phyloP scores from a whole-genome alignment of 2,888 invertebrate genomes.

The Drosophila antonietae region DNA sequence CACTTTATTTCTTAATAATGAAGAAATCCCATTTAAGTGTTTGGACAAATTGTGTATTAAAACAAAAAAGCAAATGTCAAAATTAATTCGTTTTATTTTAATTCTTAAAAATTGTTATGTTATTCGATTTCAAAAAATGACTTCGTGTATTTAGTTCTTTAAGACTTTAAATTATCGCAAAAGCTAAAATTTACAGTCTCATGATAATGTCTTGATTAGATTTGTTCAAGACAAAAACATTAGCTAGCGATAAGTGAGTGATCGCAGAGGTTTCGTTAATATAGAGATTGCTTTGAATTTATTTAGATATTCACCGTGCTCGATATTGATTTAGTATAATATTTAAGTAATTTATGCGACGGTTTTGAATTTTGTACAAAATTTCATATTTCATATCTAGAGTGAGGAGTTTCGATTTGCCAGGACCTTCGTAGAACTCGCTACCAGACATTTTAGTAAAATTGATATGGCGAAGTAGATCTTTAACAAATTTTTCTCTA shows the following conservation, averaged over 20 bases:
- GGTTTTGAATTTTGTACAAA: slow-evolving; percentile 19
- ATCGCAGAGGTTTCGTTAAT: too few relatives aligned
- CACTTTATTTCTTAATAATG: slow-evolving; percentile 82
- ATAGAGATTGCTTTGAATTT: background rate
- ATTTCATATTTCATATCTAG: slow-evolving; percentile 17
- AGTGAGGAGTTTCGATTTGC: slow-evolving; percentile 12
- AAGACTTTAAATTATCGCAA: background rate
- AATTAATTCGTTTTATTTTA: slow-evolving; percentile 50
- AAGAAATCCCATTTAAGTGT: slow-evolving; percentile 82
- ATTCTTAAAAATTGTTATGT: slow-evolving; percentile 3
- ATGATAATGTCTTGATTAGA: background rate
- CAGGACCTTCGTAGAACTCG: slow-evolving; percentile 29
- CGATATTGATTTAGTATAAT: slow-evolving; percentile 9
- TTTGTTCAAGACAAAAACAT: background rate
- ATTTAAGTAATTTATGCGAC: background rate
- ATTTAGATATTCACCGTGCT: background rate
- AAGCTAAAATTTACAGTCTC: background rate
- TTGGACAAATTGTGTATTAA: slow-evolving; percentile 82
- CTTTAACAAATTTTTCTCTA: background rate
- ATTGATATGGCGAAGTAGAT: background rate
- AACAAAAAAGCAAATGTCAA: slow-evolving; percentile 62
- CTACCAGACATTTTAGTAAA: slow-evolving; percentile 14
- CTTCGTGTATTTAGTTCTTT: background rate
- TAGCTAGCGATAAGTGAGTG: background rate
- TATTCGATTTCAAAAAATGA: background rate